Base-by-base conservation (phyloP, 2,113 vertebrate species). In the Holacanthus passer region DNA sequence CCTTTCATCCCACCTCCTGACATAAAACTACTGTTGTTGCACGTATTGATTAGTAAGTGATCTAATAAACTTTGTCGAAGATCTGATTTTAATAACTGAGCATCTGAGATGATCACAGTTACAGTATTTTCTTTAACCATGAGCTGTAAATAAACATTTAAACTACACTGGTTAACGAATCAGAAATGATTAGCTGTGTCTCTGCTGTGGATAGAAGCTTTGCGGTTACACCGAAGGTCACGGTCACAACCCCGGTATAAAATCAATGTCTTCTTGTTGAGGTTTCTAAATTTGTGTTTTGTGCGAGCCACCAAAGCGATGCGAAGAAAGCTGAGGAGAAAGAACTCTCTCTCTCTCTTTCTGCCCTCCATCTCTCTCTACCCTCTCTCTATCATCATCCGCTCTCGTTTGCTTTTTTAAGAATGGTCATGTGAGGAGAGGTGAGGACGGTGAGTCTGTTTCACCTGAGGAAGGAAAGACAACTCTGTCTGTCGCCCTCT, bases 241-340 rank as follows among this genome's bases (percentile, higher is more conserved):
- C 68, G 10, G 74, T 35, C 47, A 70, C 62, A 14, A 27, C 24
- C 20, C 17, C 31, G 31, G 31, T 60, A 60, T 52, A 84, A 84
- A 88, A 91, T 90, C 92, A 83, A 86, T 88, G 76, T 32, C 58
- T 35, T 77, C 80, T 72, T 13, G 27, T 82, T 12, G 41, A 80
- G 73, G 82, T 79, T 89, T 83, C 88, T 92, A 92, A 85, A 91
- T 90, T 29, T 86, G 75, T 82, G 66, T 79, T 70, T n/a, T n/a
- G n/a, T 29, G 72, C 20, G 74, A 81, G 66, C 24, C 72, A 22
- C 12, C 73, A 77, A 64, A 77, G 67, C 20, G 80, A 27, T 47
- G 22, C 7, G 27, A 62, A 52, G 86, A 81, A 73, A 85, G 78
- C 27, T 87, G 87, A 89, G 82, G 68, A 84, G 71, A 68, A 56